Evolutionary conservation across 2,888 invertebrate species (phyloP).

Genomic region (Drosophila falleni): DNA sequence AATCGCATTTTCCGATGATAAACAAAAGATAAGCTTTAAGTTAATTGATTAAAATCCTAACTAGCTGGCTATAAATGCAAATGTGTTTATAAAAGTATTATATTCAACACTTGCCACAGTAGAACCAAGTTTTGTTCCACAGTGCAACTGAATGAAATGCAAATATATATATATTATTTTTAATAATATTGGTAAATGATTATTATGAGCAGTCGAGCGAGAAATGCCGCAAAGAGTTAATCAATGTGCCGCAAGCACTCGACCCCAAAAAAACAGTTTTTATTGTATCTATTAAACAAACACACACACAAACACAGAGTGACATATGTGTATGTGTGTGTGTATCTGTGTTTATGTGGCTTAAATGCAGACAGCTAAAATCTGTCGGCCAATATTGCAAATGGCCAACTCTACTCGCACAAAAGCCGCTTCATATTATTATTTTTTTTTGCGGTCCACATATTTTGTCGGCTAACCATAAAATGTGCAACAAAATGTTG

Average conservation of each 20-base stretch:
- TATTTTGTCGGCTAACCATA: slow-evolving; percentile 38
- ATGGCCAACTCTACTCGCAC: slow-evolving; percentile 24
- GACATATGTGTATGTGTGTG: slow-evolving; percentile 7
- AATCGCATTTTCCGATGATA: no score
- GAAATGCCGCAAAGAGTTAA: slow-evolving; percentile 67
- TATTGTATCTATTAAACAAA: slow-evolving; percentile 29
- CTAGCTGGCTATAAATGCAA: neutral
- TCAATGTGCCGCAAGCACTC: slow-evolving; percentile 62
- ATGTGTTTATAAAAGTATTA: neutral
- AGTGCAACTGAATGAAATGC: slow-evolving; percentile 45
- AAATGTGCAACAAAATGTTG: slow-evolving; percentile 45
- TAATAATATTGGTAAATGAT: slow-evolving; percentile 51
- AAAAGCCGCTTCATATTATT: slow-evolving; percentile 33
- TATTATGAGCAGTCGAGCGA: slow-evolving; percentile 41
- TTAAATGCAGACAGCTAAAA: slow-evolving; percentile 47
- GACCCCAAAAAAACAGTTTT: slow-evolving; percentile 45
- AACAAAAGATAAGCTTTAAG: no score
- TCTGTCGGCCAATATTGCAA: slow-evolving; percentile 40
- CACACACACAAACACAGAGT: slow-evolving; percentile 8
- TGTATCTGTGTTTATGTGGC: slow-evolving; percentile 22
- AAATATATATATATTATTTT: slow-evolving; percentile 48
- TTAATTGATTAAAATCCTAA: no score
- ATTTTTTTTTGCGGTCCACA: slow-evolving; percentile 53
- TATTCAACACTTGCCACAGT: neutral
- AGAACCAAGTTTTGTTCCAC: neutral